Evolutionary conservation across 1,140 invertebrate species (phyloP).

Genomic region (Lasioglossum albipes): DNA sequence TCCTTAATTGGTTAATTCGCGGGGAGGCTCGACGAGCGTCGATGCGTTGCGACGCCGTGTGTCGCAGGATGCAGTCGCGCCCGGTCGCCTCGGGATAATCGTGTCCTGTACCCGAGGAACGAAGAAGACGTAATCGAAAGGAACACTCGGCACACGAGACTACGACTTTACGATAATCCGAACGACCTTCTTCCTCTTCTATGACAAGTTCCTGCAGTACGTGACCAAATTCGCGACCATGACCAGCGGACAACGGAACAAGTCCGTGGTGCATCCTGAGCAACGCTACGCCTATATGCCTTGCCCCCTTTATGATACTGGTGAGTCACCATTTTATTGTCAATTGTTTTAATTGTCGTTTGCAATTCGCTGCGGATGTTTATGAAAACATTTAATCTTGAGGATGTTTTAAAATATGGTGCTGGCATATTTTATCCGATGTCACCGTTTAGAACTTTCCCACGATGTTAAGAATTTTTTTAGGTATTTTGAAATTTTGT

Average conservation of each 20-base stretch:
- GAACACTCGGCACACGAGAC: neutral
- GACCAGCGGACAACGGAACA: slow-evolving; percentile 71
- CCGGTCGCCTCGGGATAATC: slow-evolving; percentile 46
- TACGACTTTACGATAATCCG: slow-evolving; percentile 67
- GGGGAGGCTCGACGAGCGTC: slow-evolving; percentile 6
- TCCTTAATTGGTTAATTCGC: slow-evolving; percentile 65
- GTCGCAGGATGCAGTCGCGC: slow-evolving; percentile 47
- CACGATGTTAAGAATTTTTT: too few relatives aligned
- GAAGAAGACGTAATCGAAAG: too few relatives aligned
- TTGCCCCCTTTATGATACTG: slow-evolving; percentile 73
- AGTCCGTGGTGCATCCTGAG: slow-evolving; percentile 65
- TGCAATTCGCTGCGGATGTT: too few relatives aligned
- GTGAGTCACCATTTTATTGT: slow-evolving; percentile 55
- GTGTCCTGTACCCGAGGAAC: slow-evolving; percentile 1
- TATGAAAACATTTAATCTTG: too few relatives aligned
- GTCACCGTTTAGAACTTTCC: too few relatives aligned
- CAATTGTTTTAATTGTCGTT: neutral
- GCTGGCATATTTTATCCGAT: too few relatives aligned
- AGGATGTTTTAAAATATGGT: too few relatives aligned
- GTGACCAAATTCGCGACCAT: slow-evolving; percentile 75
- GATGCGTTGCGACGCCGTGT: slow-evolving; percentile 33
- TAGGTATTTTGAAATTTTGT: too few relatives aligned
- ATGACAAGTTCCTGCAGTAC: slow-evolving; percentile 74
- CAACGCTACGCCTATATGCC: slow-evolving; percentile 75
- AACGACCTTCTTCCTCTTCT: slow-evolving; percentile 70